Base-by-base conservation (phyloP, 2,888 invertebrate genomes). In the Petrophora chlorosata region DNA sequence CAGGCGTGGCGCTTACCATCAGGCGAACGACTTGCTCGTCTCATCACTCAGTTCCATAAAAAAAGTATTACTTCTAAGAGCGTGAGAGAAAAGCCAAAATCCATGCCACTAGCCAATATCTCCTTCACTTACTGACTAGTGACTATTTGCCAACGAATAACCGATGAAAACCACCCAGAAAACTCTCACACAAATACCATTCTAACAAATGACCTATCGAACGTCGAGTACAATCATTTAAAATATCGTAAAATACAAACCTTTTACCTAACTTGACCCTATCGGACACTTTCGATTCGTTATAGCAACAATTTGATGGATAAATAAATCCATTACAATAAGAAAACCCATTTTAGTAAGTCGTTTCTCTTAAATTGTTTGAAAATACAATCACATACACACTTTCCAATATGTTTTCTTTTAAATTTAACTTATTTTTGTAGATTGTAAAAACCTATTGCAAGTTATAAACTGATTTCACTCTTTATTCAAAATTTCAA, bases 221-320 rank as follows among this genome's bases (percentile, higher is more conserved):
- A 5, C n/a, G 5, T 2, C 29, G 14, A 10, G 7, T 1, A 2
- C 8, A 9, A 15, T 13, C 17, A 17, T 17, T 32, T 32, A 9
- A 14, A 22, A 22, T 19, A 16, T 29, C 36, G 16, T 30, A 23
- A 32, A 38, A 23, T 16, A n/a, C 13, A 26, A 22, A 17, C 22
- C 30, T 36, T 36, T 38, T 13, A 9, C 35, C 43, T 22, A 7
- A 16, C 16, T 8, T 12, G 38, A 15, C 45, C 30, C 36, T 34
- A 26, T 41, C 25, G 10, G 16, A 36, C 30, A 47, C 41, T 36
- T 41, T 30, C 35, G 7, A 47, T 47, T 41, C 19, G 41, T 35
- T 36, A 12, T 32, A 30, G 30, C 15, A 8, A n/a, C 35, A n/a
- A 35, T 36, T 15, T 29, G n/a, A 34, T 15, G 12, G 28, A 34